These are phyloP conservation scores for Ornithorhynchus anatinus DNA, from an alignment of 2,113 vertebrate species.

Conservation along the genomic window DNA sequence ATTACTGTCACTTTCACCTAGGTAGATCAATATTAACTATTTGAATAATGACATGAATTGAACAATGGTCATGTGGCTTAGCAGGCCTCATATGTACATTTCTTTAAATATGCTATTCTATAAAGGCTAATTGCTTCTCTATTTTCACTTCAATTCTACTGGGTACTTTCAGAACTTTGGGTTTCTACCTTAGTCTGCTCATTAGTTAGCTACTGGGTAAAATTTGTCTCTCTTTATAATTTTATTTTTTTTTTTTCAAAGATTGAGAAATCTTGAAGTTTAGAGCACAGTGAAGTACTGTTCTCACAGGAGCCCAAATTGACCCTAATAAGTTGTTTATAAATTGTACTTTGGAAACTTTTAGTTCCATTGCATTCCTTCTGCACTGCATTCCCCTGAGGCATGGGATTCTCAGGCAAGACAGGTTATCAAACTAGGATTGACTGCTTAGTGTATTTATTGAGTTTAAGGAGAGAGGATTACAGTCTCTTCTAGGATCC, in stretches of 20 bases:
- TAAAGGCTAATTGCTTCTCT: not conserved
- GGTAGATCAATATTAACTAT: not conserved
- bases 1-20: not conserved
- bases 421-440: not conserved
- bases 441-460: not conserved
- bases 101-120: not conserved
- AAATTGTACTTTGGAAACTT: not conserved
- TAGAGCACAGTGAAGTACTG: too few relatives aligned
- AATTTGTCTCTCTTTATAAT: not conserved
- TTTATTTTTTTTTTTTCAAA: not conserved
- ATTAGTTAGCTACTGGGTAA: not conserved
- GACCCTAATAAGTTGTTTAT: not conserved
- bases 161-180: too few relatives aligned
- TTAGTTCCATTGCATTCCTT: not conserved
- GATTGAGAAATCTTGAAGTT: not conserved
- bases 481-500: not conserved
- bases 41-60: not conserved
- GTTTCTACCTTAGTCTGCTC: too few relatives aligned
- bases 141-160: too few relatives aligned
- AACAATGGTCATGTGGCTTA: not conserved
- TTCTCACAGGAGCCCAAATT: not conserved
- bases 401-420: not conserved
- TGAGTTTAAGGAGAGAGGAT: not conserved
- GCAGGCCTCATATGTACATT: not conserved
- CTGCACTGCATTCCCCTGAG: not conserved